Evolutionary conservation across 2,888 invertebrate genomes (phyloP), one percentile per base, ranked within the genome.

Genomic region (Phytoseiulus persimilis): DNA sequence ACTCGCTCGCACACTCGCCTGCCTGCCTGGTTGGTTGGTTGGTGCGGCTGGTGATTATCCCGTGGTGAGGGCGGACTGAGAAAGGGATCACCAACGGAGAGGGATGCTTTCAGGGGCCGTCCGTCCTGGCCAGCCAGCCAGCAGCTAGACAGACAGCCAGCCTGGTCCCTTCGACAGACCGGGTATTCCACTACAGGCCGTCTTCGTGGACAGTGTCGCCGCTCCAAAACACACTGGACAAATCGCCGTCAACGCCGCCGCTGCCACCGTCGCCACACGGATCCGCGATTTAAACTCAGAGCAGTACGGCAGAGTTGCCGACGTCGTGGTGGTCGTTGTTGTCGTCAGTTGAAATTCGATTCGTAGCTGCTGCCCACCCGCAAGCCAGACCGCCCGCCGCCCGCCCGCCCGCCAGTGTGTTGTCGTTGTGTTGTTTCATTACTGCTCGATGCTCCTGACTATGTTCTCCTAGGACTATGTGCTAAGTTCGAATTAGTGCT

Each of bases 1-100:
- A 65, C 65, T 65, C 65, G 28, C 65, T 18, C 5, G 65, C 65
- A 1, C 18, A 23, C 1, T 18, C 18, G 65, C 28, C 28, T 28
- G 65, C 65, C 65, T 23, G 65, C 9, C 65, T 65, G 65, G 65
- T 28, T 65, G 65, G 65, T 65, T 65, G 65, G 65, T 65, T 65
- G 65, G 65, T 65, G 65, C 65, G 5, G 65, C 65, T 65, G 65
- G 65, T 65, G 65, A 65, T 65, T 65, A 65, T 65, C 65, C 65
- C 65, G 65, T 65, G 65, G 65, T 65, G 65, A 65, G 65, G 65
- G 65, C 65, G 65, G 65, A 65, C 65, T 65, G 65, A 65, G 65
- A 65, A 65, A 65, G 65, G 65, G 65, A 65, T 65, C 65, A 65
- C 65, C 65, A 65, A 65, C 65, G 65, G 65, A 65, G 65, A 65